A percentile compares a stretch with the other conserved stretches of the same genome.
These are phyloP conservation scores for Xylophagus ater DNA, from an alignment of 2,888 invertebrate species.

Conservation along the genomic window DNA sequence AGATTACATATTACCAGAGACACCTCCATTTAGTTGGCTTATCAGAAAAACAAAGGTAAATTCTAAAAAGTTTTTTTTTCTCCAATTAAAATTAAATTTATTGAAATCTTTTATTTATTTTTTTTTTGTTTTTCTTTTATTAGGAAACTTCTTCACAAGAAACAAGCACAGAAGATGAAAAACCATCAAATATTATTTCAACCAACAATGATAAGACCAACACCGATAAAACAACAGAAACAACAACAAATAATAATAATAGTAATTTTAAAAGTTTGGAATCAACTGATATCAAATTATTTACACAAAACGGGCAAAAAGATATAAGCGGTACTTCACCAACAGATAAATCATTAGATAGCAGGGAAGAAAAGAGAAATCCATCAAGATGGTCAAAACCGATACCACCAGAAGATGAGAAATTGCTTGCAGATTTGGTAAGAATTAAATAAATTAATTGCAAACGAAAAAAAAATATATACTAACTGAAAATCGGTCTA, in stretches of 20 bases:
- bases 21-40: slow-evolving; percentile 54
- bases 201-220: slow-evolving; percentile 23
- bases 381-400: slow-evolving; percentile 18
- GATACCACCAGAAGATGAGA: slow-evolving; percentile 32
- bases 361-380: slow-evolving; percentile 13
- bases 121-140: neutral
- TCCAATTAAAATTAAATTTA: neutral
- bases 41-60: slow-evolving; percentile 25
- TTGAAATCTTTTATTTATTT: slow-evolving; percentile 1
- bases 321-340: slow-evolving; percentile 25
- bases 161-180: slow-evolving; percentile 12
- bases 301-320: slow-evolving; percentile 16
- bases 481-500: no score
- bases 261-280: slow-evolving; percentile 12
- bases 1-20: slow-evolving; percentile 46
- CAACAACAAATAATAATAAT: slow-evolving; percentile 13
- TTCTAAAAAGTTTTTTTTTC: neutral
- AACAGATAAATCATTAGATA: slow-evolving; percentile 26
- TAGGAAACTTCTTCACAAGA: slow-evolving; percentile 13
- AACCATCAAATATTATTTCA: slow-evolving; percentile 10
- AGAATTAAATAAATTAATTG: slow-evolving; percentile 5
- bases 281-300: slow-evolving; percentile 10
- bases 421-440: slow-evolving; percentile 34
- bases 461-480: no score
- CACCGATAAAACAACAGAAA: slow-evolving; percentile 14